Evolutionary conservation across 2,888 invertebrate species (phyloP), one percentile per base, ranked within the genome.

Genomic region (Agrochola macilenta): DNA sequence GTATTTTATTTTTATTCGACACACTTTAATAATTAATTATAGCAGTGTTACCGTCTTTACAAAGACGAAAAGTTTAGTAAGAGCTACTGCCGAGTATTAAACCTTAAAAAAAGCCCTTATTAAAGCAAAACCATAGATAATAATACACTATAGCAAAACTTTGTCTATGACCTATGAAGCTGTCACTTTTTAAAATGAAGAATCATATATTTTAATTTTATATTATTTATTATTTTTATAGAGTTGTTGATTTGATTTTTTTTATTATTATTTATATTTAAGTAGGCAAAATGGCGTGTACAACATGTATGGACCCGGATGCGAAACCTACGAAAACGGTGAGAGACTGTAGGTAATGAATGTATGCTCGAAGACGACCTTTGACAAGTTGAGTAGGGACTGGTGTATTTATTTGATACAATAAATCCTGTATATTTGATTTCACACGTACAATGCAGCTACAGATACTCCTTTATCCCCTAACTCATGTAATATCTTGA

Each of bases 221-320:
- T 74, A 57, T 75, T 54, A 57, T 57, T 54, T 70, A 11, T 12
- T 68, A 58, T 74, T 79, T 70, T 52, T 72, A 14, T 61, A 17
- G 8, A 4, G 2, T 35, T 43, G 30, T 35, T 69, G n/a, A 43
- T 39, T 60, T 71, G 5, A 14, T 49, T 54, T 68, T 54, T 85
- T 66, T 69, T n/a, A n/a, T 79, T 54, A 58, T 69, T 49, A 61
- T 74, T 35, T 60, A 72, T 11, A 43, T 11, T 43, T 14, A n/a
- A n/a, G n/a, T n/a, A 23, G 11, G 30, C 8, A 80, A 43, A 70
- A 88, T 88, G 87, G 79, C 87, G 70, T 88, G 87, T 58, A 5
- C 83, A 57, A 0, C 78, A 46, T 88, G 87, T 81, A 20, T 79
- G 80, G 73, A 75, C 23, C 58, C 79, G 23, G 78, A 79, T 7